Evolutionary conservation across 92 coral and sea anemone genomes (phyloP), one percentile per base, ranked within the genome.

Genomic region (Hydrozoanthus gracilis): DNA sequence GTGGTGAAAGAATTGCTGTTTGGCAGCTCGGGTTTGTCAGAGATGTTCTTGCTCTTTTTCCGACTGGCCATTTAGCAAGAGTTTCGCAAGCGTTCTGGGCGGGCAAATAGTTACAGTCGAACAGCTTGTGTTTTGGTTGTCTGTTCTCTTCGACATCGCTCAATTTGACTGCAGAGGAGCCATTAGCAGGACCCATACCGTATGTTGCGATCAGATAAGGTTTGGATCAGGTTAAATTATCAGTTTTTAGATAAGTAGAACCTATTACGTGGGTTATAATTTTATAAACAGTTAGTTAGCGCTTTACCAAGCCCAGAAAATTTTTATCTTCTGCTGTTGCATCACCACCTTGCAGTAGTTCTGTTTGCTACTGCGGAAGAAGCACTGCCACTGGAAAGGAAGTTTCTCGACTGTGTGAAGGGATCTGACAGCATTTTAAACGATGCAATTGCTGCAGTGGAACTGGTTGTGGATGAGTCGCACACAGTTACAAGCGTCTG

Each of bases 391-490:
- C 58, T 73, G 76, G 78, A 15, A 12, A 73, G 78, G 78, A 73
- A 73, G 60, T 73, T 73, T 73, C 78, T 73, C 60, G 78, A 73
- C 78, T 73, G 78, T 73, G 78, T 73, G 78, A 49, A 73, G 78
- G 17, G 60, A 73, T 73, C 78, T 49, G 60, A 73, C 78, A 73
- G 78, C 60, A 73, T 73, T 48, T 49, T 73, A 73, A 3, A 73
- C 56, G 78, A 73, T 73, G 78, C 78, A 73, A 49, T 73, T 73
- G 78, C 78, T 73, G 77, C 77, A 73, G 78, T 48, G 78, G 78
- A 68, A 18, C 73, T 9, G 76, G 49, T 71, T 71, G 76, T 71
- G 51, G 76, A 71, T 71, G 76, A 71, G 76, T 71, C 35, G 35
- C 76, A 71, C 76, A 71, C 73, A 68, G 73, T 68, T 71, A 71